phyloP scores from a whole-genome alignment of 1,140 invertebrate genomes.

The Drosophila takahashii region DNA sequence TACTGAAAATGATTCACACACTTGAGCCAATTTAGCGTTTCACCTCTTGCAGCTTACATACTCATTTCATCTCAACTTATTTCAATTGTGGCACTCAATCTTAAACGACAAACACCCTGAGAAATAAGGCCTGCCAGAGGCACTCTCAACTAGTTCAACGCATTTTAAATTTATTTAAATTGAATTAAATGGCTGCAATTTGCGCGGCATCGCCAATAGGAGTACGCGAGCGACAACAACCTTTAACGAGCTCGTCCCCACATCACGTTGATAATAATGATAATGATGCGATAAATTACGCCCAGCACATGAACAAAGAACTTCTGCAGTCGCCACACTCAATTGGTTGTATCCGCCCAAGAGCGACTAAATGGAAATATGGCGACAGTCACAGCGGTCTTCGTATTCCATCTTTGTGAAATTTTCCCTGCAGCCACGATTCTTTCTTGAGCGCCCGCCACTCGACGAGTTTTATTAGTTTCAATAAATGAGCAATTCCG shows the following conservation, averaged over 20 bases:
- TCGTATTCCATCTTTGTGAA: conserved; percentile 28
- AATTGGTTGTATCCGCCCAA: conserved; percentile 74
- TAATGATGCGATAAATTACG: conserved; percentile 69
- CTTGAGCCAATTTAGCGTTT: background rate
- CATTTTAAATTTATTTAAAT: conserved; percentile 83
- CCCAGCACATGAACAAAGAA: conserved; percentile 40
- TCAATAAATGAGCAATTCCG: conserved; percentile 75
- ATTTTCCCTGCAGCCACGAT: conserved; percentile 10
- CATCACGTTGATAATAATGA: conserved; percentile 59
- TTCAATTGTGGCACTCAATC: conserved; percentile 39
- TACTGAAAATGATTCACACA: conserved; percentile 33
- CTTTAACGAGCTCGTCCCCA: conserved; percentile 43
- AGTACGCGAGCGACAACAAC: conserved; percentile 44
- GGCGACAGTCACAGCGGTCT: conserved; percentile 62
- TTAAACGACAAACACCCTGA: conserved; percentile 26
- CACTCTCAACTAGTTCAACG: conserved; percentile 62
- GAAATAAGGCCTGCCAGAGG: conserved; percentile 2
- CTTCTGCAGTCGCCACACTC: conserved; percentile 58
- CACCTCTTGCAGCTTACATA: conserved; percentile 6
- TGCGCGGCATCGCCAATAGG: conserved; percentile 63
- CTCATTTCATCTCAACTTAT: conserved; percentile 17
- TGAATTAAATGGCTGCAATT: conserved; percentile 82
- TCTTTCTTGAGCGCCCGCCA: conserved; percentile 4
- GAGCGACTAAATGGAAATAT: conserved; percentile 61
- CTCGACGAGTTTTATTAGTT: conserved; percentile 64